Evolutionary conservation across 2,888 invertebrate species (phyloP), one percentile per base, ranked within the genome.

Genomic region (Caenorhabditis sp.): DNA sequence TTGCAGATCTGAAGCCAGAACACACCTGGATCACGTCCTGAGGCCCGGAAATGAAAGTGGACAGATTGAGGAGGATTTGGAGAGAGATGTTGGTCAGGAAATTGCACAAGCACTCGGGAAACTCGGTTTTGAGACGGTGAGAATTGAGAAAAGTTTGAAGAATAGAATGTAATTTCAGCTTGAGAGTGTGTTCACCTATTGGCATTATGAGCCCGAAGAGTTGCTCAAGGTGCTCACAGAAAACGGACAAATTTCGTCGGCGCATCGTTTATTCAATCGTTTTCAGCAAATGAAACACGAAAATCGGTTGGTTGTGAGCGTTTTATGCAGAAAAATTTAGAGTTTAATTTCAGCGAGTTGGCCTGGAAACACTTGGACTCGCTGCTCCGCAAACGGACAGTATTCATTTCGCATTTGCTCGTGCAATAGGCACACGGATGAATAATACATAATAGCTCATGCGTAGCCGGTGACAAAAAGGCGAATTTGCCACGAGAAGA

Each of bases 401-500:
- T 24, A 1, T 53, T 53, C 13, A 26, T 53, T 5, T 53, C 53
- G 0, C 53, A 53, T 26, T 20, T 53, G 13, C 15, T 53, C 1
- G 2, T 45, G 8, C 24, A 22, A 45, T 22, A 9, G 9, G 2
- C 35, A 7, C 13, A 35, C 9, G 6, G 6, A 30, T 9, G 9
- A 5, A 35, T 35, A 3, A 9, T 35, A 35, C 6, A 35, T 7
- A 30, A 30, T 7, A 9, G 9, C 6, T 35, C 35, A 35, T 2
- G 2, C 2, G 35, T 35, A 68, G 15, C 68, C 68, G 30, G 68
- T 68, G 2, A 70, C 37, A 15, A 70, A 53, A 3, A 74, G 22
- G 24, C 62, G 43, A 39, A 75, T 68, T n/a, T 53, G 53, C 63
- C 63, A 63, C 35, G 76, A 76, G 48, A 65, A 63, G 11, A 45